Base-by-base conservation (phyloP, 2,888 invertebrate species). In the Cheilosia grossa region DNA sequence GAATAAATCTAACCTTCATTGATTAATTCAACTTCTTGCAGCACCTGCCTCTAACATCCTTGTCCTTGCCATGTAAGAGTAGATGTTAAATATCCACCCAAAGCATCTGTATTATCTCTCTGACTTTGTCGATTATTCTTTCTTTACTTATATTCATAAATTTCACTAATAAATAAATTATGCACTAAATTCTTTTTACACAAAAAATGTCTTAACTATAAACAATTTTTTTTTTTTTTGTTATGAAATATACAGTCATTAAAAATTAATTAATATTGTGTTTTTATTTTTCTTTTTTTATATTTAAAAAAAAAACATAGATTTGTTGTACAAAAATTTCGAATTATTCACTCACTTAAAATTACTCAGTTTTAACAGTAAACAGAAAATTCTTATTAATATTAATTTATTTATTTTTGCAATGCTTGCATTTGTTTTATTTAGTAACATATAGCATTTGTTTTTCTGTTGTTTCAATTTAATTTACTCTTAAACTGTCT, bases 211-310 rank as follows among this genome's bases (percentile, higher is more conserved):
- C 83, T 83, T 83, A 74, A 51, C 78, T 64, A 79, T 37, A 17
- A 33, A 27, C 40, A 51, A 73, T 19, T 54, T 49, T 19, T 61
- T 21, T 61, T 21, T 51, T 64, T 37, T 17, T 56, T 44, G 63
- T 78, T 63, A 80, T 69, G 44, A 80, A 83, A 83, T 83, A 64
- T 83, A 83, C 83, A 83, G 80, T 83, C 74, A 83, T 61, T 59
- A 37, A 42, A 58, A 33, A 30, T 27, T 51, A 37, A 56, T 63
- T 37, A 59, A 64, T 59, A 30, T 17, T 56, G 9, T 47, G 3
- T 17, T 17, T 47, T 9, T 47, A 47, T 47, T 47, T 47, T 44
- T 4, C 17, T n/a, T 49, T 0, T 21, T 67, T 21, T 40, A 24
- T 27, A 10, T 66, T 59, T 33, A n/a, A 5, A 37, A 54, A 40